Evolutionary conservation across 2,113 vertebrate genomes (phyloP).

Genomic region (Pachyramphus minor): DNA sequence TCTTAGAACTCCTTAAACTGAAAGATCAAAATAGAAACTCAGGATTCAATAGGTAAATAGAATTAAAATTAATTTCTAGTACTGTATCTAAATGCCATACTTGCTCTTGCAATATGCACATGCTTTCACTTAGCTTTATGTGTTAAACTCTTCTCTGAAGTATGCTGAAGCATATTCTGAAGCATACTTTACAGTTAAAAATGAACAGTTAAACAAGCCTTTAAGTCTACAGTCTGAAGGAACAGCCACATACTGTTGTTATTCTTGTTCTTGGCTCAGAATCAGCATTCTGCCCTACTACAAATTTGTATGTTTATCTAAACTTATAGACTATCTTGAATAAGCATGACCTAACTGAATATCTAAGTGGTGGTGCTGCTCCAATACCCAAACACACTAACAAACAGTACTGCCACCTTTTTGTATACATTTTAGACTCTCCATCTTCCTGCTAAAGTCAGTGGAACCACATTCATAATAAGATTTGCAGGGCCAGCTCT

Average conservation of each 20-base stretch:
- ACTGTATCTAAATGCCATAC: background rate
- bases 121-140: background rate
- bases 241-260: background rate
- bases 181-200: background rate
- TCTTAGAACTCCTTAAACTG: background rate
- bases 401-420: background rate
- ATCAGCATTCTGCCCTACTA: background rate
- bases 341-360: background rate
- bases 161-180: background rate
- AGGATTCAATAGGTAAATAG: background rate
- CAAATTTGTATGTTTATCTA: background rate
- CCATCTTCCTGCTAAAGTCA: background rate
- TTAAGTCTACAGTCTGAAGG: background rate
- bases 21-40: background rate
- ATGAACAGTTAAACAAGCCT: background rate
- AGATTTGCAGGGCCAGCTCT: background rate
- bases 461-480: slow-evolving; percentile 2
- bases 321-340: background rate
- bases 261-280: background rate
- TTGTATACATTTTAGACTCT: background rate
- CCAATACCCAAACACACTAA: background rate
- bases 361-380: background rate
- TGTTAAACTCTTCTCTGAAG: background rate
- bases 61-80: background rate
- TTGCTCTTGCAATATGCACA: background rate